Evolutionary conservation across 1,140 invertebrate genomes (phyloP), one percentile per base, ranked within the genome.

Genomic region (Eciton burchellii): DNA sequence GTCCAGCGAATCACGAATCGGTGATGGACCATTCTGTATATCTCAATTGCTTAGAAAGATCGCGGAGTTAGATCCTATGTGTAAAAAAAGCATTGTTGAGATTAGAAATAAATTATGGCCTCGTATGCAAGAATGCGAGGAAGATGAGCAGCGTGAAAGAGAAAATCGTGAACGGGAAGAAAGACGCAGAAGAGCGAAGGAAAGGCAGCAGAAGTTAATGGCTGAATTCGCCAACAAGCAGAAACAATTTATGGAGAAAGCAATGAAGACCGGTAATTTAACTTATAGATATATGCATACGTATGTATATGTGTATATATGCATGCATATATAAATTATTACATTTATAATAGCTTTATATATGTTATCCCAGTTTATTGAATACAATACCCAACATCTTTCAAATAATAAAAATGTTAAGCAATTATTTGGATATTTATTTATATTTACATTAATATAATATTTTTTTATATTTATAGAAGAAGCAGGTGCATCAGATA

Each of bases 141-240:
- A 96, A 90, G 96, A 97, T 70, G 97, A 97, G 88, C 95, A 96
- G 70, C 94, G 95, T 60, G 96, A 96, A 19, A 94, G 95, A 43
- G 97, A 98, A 90, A 95, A 96, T 59, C 95, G 95, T 41, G 97
- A 98, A 89, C 95, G 96, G 79, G 97, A 97, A 86, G 97, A 97
- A 90, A 96, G 98, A 65, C 95, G 97, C 54, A 95, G 96, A 73
- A 95, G 96, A 84, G 98, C 98, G 0, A 97, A 97, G 82, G 98
- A 99, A 90, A 95, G 98, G 16, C 98, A 99, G 91, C 96, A 97
- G 89, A 97, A 98, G 91, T 92, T 99, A 63, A 98, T 99, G 97
- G 96, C 96, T 47, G 97, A 99, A 89, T 99, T 99, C 95, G 97
- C 97, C 0, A 96, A 96, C 19, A 96, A 97, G 82, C 98, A 99